phyloP scores from a whole-genome alignment of 2,113 vertebrate genomes.

The Collichthys lucidus region DNA sequence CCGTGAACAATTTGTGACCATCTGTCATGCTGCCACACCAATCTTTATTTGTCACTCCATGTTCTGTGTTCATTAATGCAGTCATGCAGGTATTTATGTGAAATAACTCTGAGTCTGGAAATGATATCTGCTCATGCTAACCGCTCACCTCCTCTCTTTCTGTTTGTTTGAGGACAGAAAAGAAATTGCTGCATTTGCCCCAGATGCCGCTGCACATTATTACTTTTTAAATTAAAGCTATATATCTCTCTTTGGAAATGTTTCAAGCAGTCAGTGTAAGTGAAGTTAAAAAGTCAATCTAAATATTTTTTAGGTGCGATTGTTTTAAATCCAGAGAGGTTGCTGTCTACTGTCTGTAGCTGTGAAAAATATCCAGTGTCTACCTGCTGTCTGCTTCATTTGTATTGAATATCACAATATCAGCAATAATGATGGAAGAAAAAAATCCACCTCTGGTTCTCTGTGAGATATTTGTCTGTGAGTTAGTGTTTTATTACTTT shows the following conservation, averaged over 20 bases:
- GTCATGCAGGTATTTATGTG: background rate
- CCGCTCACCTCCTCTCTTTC: background rate
- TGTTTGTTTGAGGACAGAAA: background rate
- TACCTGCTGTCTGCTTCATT: background rate
- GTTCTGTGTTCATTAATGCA: background rate
- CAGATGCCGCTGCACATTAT: background rate
- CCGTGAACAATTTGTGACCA: background rate
- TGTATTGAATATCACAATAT: background rate
- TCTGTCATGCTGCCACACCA: background rate
- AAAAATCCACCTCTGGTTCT: background rate
- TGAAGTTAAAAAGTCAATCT: slow-evolving; percentile 39
- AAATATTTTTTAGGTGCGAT: slow-evolving; percentile 25
- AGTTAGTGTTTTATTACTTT: too few relatives aligned
- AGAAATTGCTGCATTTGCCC: background rate
- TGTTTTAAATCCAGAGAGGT: slow-evolving; percentile 10
- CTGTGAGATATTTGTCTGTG: background rate
- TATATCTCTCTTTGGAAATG: background rate
- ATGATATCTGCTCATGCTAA: background rate
- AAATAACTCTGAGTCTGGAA: background rate
- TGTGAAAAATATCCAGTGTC: background rate
- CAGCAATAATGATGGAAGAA: background rate
- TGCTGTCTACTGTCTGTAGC: background rate
- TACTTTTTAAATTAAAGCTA: slow-evolving; percentile 28
- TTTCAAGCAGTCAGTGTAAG: slow-evolving; percentile 22
- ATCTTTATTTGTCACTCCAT: background rate